Percentiles rank a stretch among this genome's conserved stretches.
Conservation (phyloP, 2,797 vertebrate species). For the Dendrocincla fuliginosa region DNA sequence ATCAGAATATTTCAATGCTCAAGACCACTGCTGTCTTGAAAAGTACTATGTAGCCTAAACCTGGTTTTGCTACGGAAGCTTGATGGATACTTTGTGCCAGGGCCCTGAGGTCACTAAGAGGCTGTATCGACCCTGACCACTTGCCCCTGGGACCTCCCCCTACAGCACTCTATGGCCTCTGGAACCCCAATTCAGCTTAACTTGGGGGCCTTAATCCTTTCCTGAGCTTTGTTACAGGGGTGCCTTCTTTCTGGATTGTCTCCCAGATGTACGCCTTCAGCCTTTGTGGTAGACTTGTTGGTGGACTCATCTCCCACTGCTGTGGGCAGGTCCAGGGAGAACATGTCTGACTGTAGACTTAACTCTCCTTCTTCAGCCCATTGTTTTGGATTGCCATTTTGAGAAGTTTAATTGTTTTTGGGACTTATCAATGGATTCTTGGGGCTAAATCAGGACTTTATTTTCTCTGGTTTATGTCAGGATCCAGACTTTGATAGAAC, state of each 20-base stretch:
- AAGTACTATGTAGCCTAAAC: neutral
- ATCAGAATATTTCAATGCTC: neutral
- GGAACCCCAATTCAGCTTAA: neutral
- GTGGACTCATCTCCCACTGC: neutral
- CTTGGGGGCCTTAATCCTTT: neutral
- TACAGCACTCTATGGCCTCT: neutral
- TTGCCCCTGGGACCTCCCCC: accelerated
- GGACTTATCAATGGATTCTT: neutral
- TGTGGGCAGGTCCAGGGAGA: neutral
- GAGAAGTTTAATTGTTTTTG: neutral
- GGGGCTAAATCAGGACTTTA: neutral
- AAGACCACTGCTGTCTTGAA: neutral
- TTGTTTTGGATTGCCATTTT: neutral
- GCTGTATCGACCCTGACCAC: neutral
- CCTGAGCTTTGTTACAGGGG: accelerated
- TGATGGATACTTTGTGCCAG: neutral
- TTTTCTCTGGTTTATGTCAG: neutral
- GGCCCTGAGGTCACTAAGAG: neutral
- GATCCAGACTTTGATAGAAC: neutral
- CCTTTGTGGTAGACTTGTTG: neutral
- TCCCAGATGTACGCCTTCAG: neutral
- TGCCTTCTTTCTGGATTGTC: neutral
- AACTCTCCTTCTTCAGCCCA: neutral
- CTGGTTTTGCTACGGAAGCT: neutral
- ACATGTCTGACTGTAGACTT: neutral